Base-by-base conservation (phyloP, 92 coral and sea anemone genomes). In the Muricea muricata region DNA sequence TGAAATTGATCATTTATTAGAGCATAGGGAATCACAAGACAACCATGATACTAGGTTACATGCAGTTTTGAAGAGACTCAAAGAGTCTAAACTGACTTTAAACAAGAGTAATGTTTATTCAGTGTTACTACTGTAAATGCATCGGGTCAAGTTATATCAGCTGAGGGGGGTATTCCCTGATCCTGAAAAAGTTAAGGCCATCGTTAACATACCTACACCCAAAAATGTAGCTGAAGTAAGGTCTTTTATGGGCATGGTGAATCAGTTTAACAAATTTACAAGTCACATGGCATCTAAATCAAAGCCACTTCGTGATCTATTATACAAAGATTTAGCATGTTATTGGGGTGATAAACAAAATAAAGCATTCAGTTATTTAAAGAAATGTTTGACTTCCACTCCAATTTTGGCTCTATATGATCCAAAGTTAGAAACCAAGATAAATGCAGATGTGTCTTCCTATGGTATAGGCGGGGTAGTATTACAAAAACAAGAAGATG, bases 371-470 rank as follows among this genome's bases (percentile, higher is more conserved):
- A 71, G 84, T 18, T 66, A 75, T 24, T 33, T 88, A 39, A 88
- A 83, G 54, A 21, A 74, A 45, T 37, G 47, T 18, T 12, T 88
- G 72, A 77, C 54, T 25, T 40, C 88, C 20, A 50, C 73, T 24
- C 89, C 86, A 42, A 83, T 84, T 33, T 79, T 84, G 21, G 88
- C 92, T 15, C 71, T 89, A 28, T 89, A 78, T 78, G 88, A 89
- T 60, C 83, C 92, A 10, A 78, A 79, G 31, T 78, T 31, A 47
- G 86, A 89, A 58, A 89, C 88, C 5, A 89, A 69, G 37, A 60
- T 84, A 25, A 77, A 83, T 84, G 89, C 89, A 26, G 89, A 89
- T 85, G 92, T 84, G 69, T 84, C 89, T 15, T 71, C 82, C 4
- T 84, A 78, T 42, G 83, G 89, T 33, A 14, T 84, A 48, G 92